These are phyloP conservation scores for Melipona beecheii DNA, from an alignment of 2,888 invertebrate genomes.

Conservation along the genomic window DNA sequence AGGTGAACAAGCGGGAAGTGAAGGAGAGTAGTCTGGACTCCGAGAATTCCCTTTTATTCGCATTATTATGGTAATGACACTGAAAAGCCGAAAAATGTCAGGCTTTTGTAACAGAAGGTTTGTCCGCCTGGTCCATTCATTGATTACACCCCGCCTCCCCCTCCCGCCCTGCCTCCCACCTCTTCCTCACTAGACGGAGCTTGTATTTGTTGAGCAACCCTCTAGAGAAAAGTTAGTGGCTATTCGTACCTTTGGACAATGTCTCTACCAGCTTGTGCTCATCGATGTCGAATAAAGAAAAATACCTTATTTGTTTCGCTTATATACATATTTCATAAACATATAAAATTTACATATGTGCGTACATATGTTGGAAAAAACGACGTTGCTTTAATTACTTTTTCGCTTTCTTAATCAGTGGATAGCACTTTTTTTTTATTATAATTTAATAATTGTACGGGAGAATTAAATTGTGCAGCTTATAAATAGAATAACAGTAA, in stretches of 20 bases:
- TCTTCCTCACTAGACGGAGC: slow-evolving; percentile 59
- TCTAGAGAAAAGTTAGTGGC: slow-evolving; percentile 62
- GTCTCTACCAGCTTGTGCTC: slow-evolving; percentile 55
- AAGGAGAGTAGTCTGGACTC: slow-evolving; percentile 67
- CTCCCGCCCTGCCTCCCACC: slow-evolving; percentile 33
- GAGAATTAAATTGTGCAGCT: too few species aligned
- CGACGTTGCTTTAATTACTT: neutral
- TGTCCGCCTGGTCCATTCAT: slow-evolving; percentile 82
- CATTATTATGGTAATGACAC: slow-evolving; percentile 83
- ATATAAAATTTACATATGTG: neutral
- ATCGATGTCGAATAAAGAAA: slow-evolving; percentile 52
- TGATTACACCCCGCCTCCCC: slow-evolving; percentile 73
- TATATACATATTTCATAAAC: neutral
- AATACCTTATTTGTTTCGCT: slow-evolving; percentile 26
- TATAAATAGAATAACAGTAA: too few species aligned
- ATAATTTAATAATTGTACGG: too few species aligned
- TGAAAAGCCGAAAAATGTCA: slow-evolving; percentile 81
- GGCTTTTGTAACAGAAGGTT: slow-evolving; percentile 81
- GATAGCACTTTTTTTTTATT: too few species aligned
- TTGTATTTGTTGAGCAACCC: slow-evolving; percentile 60
- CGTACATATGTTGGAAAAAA: neutral
- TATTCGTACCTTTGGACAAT: slow-evolving; percentile 63
- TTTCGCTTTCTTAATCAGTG: neutral
- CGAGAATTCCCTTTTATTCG: slow-evolving; percentile 81
- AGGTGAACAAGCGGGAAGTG: slow-evolving; percentile 55